A percentile compares a stretch with the other conserved stretches of the same genome.
phyloP scores from a whole-genome alignment of 1,140 invertebrate species.

The Drosophila suzukii region DNA sequence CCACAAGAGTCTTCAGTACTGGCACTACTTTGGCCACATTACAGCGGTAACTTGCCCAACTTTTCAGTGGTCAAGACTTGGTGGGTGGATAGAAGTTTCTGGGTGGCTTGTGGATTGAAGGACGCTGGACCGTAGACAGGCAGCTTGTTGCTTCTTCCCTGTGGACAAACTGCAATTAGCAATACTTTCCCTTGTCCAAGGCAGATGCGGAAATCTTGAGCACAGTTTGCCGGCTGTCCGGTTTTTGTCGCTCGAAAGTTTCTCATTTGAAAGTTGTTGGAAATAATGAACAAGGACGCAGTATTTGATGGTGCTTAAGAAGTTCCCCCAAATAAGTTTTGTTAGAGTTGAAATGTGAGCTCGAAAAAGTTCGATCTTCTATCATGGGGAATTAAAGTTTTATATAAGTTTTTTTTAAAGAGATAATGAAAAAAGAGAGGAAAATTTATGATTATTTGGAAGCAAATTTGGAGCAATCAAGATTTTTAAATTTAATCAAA shows the following conservation, averaged over 20 bases:
- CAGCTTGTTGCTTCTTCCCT: constrained; percentile 50
- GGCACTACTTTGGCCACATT: constrained; percentile 51
- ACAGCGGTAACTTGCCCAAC: constrained; percentile 58
- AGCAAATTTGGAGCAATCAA: too few species aligned
- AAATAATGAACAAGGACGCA: constrained; percentile 47
- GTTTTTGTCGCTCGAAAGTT: constrained; percentile 31
- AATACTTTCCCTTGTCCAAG: constrained; percentile 44
- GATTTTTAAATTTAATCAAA: too few species aligned
- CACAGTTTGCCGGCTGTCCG: constrained; percentile 32
- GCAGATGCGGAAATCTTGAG: constrained; percentile 46
- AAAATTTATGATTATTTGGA: too few species aligned
- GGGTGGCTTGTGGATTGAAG: background rate
- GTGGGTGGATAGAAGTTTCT: background rate
- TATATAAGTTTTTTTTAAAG: background rate
- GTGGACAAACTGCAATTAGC: constrained; percentile 59
- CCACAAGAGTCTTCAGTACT: constrained; percentile 22
- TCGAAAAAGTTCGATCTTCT: constrained; percentile 33
- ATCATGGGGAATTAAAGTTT: constrained; percentile 11
- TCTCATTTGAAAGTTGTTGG: constrained; percentile 31
- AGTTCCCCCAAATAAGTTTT: constrained; percentile 29
- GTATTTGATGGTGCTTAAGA: constrained; percentile 41
- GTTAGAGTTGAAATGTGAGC: constrained; percentile 31
- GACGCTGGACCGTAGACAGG: constrained; percentile 9
- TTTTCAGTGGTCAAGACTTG: constrained; percentile 47
- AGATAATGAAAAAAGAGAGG: background rate